A percentile compares a stretch with the other conserved stretches of the same genome.
phyloP scores from a whole-genome alignment of 2,797 vertebrate genomes.

The Lagorchestes hirsutus region DNA sequence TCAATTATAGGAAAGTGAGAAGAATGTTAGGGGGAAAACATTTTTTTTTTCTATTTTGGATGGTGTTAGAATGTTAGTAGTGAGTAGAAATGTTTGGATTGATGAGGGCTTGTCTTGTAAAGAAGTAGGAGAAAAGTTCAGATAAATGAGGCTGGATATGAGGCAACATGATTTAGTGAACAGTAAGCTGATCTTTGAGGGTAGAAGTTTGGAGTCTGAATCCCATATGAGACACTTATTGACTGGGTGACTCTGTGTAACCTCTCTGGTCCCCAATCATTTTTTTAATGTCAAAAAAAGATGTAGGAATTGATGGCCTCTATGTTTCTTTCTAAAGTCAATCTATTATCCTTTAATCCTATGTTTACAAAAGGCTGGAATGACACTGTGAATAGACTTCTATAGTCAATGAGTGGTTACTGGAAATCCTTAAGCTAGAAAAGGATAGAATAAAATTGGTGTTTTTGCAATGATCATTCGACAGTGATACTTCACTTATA shows the following conservation, averaged over 20 bases:
- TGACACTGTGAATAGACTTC: neutral
- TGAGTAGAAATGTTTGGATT: neutral
- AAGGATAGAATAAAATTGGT: neutral
- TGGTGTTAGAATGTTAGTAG: neutral
- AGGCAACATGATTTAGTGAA: neutral
- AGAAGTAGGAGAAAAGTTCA: neutral
- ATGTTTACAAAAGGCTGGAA: neutral
- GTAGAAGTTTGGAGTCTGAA: neutral
- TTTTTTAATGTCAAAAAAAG: neutral
- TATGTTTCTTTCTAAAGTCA: neutral
- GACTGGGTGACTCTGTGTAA: neutral
- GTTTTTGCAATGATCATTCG: neutral
- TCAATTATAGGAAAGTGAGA: neutral
- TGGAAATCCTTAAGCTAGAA: neutral
- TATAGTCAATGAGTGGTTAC: neutral
- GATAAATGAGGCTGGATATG: neutral
- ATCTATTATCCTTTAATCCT: neutral
- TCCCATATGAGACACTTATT: neutral
- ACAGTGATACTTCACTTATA: neutral
- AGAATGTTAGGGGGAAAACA: neutral
- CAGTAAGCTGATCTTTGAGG: neutral
- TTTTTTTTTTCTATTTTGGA: neutral
- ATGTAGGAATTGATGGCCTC: neutral
- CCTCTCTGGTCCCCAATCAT: neutral
- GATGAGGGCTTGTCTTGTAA: neutral